A percentile compares a stretch with the other conserved stretches of the same genome.
Evolutionary conservation across 2,797 vertebrate species (phyloP).

Genomic region (Cryptoblepharus egeriae): DNA sequence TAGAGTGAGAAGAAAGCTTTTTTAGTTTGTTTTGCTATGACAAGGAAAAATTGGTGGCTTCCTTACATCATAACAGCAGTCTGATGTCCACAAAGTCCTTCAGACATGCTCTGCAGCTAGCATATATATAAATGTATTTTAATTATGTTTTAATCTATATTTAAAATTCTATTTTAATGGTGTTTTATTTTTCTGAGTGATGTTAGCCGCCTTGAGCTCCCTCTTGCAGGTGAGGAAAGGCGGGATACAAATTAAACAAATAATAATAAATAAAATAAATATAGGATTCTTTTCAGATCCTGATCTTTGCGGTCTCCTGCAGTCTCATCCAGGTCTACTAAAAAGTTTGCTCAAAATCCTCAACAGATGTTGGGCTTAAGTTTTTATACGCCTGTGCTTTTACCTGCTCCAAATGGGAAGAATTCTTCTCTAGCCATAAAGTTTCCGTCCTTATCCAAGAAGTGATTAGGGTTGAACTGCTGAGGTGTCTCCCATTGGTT

Average conservation of each 20-base stretch:
- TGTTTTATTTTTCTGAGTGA: no score
- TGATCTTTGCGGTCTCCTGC: not conserved
- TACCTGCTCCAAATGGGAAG: conserved; percentile 56
- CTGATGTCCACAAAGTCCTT: not conserved
- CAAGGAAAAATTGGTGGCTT: no score
- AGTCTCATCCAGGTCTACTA: not conserved
- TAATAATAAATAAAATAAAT: no score
- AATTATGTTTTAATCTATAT: no score
- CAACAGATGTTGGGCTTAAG: not conserved
- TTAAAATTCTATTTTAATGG: no score
- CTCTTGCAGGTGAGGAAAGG: no score
- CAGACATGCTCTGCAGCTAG: not conserved
- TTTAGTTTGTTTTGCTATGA: no score
- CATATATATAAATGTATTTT: no score
- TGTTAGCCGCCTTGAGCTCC: no score
- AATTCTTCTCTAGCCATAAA: conserved; percentile 53
- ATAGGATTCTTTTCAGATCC: not conserved
- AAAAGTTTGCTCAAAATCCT: not conserved
- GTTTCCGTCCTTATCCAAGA: conserved; percentile 56
- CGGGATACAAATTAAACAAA: no score
- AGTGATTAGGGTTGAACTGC: conserved; percentile 57
- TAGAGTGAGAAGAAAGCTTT: no score
- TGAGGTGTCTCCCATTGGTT: conserved; percentile 49
- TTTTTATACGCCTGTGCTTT: not conserved
- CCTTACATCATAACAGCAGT: no score